Evolutionary conservation across 1,140 invertebrate species (phyloP).

Genomic region (Hylaeus anthracinus): DNA sequence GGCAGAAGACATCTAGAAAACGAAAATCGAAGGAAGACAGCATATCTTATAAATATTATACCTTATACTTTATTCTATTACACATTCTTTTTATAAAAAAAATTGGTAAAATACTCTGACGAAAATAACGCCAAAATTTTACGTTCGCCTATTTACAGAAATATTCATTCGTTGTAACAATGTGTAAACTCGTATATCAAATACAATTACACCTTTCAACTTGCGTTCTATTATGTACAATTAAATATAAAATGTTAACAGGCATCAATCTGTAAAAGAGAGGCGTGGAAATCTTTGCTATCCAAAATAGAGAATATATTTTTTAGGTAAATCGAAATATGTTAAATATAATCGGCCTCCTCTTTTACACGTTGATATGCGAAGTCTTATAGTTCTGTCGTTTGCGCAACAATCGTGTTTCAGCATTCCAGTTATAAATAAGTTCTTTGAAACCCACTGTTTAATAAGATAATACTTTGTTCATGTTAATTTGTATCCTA

Average conservation of each 20-base stretch:
- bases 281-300: background rate
- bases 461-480: slow-evolving; percentile 66
- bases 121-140: background rate
- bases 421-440: slow-evolving; percentile 55
- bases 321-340: background rate
- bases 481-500: slow-evolving; percentile 48
- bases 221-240: slow-evolving; percentile 62
- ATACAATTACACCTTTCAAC: slow-evolving; percentile 61
- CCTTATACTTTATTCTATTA: slow-evolving; percentile 24
- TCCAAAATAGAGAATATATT: background rate
- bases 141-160: slow-evolving; percentile 50
- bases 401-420: slow-evolving; percentile 6
- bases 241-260: slow-evolving; percentile 63
- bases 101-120: slow-evolving; percentile 20
- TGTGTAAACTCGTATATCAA: slow-evolving; percentile 57
- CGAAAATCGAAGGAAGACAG: slow-evolving; percentile 8
- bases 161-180: slow-evolving; percentile 57
- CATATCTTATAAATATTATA: slow-evolving; percentile 44
- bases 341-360: slow-evolving; percentile 30
- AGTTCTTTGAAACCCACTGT: slow-evolving; percentile 23
- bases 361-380: slow-evolving; percentile 45
- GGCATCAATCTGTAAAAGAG: slow-evolving; percentile 53
- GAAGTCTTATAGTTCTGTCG: slow-evolving; percentile 20
- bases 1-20: background rate
- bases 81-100: slow-evolving; percentile 23